phyloP scores from a whole-genome alignment of 2,113 vertebrate genomes.

The Arvicanthis niloticus region DNA sequence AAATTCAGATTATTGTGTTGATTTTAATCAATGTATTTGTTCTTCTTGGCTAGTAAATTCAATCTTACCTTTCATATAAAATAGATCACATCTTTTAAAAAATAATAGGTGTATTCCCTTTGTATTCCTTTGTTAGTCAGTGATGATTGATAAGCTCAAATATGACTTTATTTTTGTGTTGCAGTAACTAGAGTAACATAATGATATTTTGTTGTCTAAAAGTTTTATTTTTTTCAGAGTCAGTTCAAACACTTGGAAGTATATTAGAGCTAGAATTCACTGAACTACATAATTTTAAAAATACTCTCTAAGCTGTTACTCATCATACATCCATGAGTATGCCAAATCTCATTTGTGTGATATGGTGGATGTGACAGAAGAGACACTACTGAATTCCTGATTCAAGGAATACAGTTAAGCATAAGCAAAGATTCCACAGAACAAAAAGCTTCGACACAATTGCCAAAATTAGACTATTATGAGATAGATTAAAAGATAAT shows the following conservation, averaged over 20 bases:
- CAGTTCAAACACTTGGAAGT: slow-evolving; percentile 27
- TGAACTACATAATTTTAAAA: slow-evolving; percentile 29
- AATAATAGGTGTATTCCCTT: neutral
- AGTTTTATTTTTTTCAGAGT: slow-evolving; percentile 37
- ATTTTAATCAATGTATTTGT: neutral
- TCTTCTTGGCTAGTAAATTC: neutral
- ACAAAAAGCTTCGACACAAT: neutral
- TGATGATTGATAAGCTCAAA: neutral
- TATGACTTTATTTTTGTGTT: slow-evolving; percentile 8
- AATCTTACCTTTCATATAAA: neutral
- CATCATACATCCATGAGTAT: slow-evolving; percentile 47
- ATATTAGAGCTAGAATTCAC: neutral
- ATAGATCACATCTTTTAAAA: neutral
- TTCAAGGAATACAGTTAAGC: neutral
- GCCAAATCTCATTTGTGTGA: slow-evolving; percentile 70
- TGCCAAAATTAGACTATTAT: neutral
- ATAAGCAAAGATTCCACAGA: slow-evolving; percentile 11
- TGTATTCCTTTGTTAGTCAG: neutral
- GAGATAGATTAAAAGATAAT: neutral
- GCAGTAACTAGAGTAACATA: neutral
- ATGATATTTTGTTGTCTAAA: slow-evolving; percentile 3
- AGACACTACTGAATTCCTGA: slow-evolving; percentile 35
- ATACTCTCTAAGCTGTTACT: slow-evolving; percentile 58
- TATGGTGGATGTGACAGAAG: slow-evolving; percentile 59
- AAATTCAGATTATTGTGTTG: neutral